Base-by-base conservation (phyloP, 2,888 invertebrate genomes). In the Xestia sexstrigata region DNA sequence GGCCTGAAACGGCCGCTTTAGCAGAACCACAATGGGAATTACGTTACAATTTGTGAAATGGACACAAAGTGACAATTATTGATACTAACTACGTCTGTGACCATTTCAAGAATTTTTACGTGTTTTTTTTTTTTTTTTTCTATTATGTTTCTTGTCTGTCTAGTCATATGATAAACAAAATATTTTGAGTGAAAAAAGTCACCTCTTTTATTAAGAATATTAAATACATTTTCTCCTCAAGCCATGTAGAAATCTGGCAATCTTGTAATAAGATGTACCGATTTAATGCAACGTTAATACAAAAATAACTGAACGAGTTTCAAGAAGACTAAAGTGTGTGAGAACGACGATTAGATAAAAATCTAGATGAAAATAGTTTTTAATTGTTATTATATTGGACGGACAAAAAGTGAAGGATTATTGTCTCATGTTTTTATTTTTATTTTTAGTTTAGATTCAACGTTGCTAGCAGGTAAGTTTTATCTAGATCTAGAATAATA, bases 321-420 rank as follows among this genome's bases (percentile, higher is more conserved):
- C 35, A 35, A 6, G 5, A 35, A 35, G 35, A 47, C 17, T 30
- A 26, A 26, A 66, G 26, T 35, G n/a, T 60, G 69, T 80, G 70
- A 55, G 80, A 76, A 70, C 47, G 39, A 17, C 13, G 70, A 63
- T 70, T 26, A 82, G 70, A 82, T 81, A 35, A 58, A 26, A 52
- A 82, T 80, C 82, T 70, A 70, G 52, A 67, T 67, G n/a, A 62
- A 76, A 82, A 80, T 67, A 67, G 70, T 70, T 67, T 74, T 76
- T 42, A 70, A 80, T 80, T 76, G 82, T 80, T 76, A 47, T 55
- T 45, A 82, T 76, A 47, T 47, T 45, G 9, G 39, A 55, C 42
- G 8, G 23, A 58, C 52, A 55, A 68, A 68, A 67, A 82, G 30
- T 82, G 69, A 80, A 82, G 76, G 60, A 80, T 62, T 70, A 52